Evolutionary conservation across 2,888 invertebrate genomes (phyloP), one percentile per base, ranked within the genome.

Genomic region (Cybosia mesomella): DNA sequence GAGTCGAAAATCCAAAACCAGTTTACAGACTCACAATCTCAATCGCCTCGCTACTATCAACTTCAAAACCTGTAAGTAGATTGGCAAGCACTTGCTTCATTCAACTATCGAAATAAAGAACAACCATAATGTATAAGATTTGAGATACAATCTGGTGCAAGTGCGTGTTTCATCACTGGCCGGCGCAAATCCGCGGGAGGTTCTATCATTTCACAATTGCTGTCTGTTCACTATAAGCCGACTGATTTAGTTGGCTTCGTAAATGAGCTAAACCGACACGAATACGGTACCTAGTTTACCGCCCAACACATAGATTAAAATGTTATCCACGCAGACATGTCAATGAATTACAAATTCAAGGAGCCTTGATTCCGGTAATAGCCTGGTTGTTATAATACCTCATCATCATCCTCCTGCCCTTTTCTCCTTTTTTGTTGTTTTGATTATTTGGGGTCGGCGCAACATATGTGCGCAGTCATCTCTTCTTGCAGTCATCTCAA

Each of bases 261-360:
- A 91, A 89, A 90, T 89, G 87, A 90, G 83, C 86, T 85, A 84
- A 85, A 85, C 85, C 88, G 84, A 87, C 87, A 85, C 87, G 86
- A 89, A 89, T 86, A 86, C 87, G 85, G 84, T 86, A 83, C 83
- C 82, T 76, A 81, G 83, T 83, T 79, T 79, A 83, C 85, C 83
- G 83, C 86, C 83, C 77, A 82, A 70, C 79, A 73, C 89, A 89
- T 81, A 89, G 89, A 91, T 73, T 87, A 89, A 78, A 72, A 78
- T 74, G 24, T 60, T 72, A 60, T 64, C 28, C 58, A 64, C 68
- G 72, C 79, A 79, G 78, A 72, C 7, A 13, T 13, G 67, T 11
- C 62, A 58, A 4, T n/a, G 3, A 28, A 21, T 53, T 62, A 5
- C 10, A 5, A 15, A 18, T 60, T 58, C 34, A 58, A 21, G 11